Evolutionary conservation across 2,888 invertebrate species (phyloP).

Genomic region (Anthophora plumipes): DNA sequence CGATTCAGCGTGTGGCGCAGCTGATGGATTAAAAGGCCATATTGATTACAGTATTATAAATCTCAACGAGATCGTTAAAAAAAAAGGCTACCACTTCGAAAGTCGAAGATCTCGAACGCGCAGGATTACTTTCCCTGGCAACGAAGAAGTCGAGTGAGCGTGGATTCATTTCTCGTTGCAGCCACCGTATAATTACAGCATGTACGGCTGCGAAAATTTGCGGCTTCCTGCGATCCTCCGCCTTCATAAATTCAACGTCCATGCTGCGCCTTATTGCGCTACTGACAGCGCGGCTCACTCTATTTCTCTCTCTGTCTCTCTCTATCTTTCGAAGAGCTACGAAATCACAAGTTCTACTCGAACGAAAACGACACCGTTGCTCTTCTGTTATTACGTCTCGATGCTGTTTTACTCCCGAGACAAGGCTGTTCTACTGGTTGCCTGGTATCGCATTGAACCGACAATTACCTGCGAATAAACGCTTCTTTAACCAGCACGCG

Average conservation of each 20-base stretch:
- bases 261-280: constrained; percentile 31
- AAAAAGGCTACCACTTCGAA: neutral
- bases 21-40: constrained; percentile 28
- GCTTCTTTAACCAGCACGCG: constrained; percentile 11
- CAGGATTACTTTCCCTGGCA: constrained; percentile 31
- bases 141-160: constrained; percentile 6
- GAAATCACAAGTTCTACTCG: neutral
- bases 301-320: too few species aligned
- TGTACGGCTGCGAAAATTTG: constrained; percentile 64
- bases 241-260: constrained; percentile 58
- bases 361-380: constrained; percentile 17
- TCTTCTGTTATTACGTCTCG: constrained; percentile 13
- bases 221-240: constrained; percentile 62
- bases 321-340: neutral
- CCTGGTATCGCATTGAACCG: neutral
- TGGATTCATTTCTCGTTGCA: constrained; percentile 33
- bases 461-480: constrained; percentile 31
- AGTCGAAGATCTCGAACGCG: neutral
- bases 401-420: neutral
- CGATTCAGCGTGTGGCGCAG: constrained; percentile 14
- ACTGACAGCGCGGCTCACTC: constrained; percentile 32
- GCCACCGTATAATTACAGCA: constrained; percentile 59
- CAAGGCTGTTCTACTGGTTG: neutral
- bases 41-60: constrained; percentile 16
- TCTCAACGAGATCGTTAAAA: neutral